Evolutionary conservation across 2,797 vertebrate species (phyloP).

Genomic region (Etheostoma nigrum): DNA sequence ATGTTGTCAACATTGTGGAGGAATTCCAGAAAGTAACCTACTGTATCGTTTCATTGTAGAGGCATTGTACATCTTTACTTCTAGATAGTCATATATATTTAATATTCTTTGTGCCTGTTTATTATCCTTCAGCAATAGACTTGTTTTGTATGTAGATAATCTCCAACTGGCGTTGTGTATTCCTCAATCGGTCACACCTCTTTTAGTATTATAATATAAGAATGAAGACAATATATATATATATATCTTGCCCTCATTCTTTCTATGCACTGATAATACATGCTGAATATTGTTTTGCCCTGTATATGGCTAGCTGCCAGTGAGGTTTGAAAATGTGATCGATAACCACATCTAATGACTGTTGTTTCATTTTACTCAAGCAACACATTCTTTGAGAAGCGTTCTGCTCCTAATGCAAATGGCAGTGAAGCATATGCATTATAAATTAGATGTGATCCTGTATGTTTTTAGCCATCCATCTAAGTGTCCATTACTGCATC

Average conservation of each 20-base stretch:
- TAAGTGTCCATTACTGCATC: slow-evolving; percentile 35
- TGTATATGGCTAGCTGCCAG: slow-evolving; percentile 28
- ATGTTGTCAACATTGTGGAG: neutral
- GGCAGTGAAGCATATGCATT: slow-evolving; percentile 11
- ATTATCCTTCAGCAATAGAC: too few relatives aligned
- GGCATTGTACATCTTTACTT: too few relatives aligned
- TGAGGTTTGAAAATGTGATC: slow-evolving; percentile 41
- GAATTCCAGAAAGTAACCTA: neutral
- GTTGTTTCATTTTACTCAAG: slow-evolving; percentile 13
- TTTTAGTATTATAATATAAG: too few relatives aligned
- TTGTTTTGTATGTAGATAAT: too few relatives aligned
- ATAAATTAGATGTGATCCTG: slow-evolving; percentile 28
- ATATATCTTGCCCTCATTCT: too few relatives aligned
- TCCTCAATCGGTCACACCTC: too few relatives aligned
- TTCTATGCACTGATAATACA: slow-evolving; percentile 28
- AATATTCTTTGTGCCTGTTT: too few relatives aligned
- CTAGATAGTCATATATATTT: too few relatives aligned
- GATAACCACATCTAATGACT: slow-evolving; percentile 30
- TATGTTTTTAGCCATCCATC: slow-evolving; percentile 39
- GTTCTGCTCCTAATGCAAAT: slow-evolving; percentile 2
- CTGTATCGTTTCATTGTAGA: too few relatives aligned
- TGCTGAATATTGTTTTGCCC: slow-evolving; percentile 5
- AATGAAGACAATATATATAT: too few relatives aligned
- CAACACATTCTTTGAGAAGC: neutral
- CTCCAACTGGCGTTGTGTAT: too few relatives aligned